Percentiles rank a stretch among this genome's conserved stretches.
phyloP scores from a whole-genome alignment of 1,140 invertebrate species.

The Radopholus similis region DNA sequence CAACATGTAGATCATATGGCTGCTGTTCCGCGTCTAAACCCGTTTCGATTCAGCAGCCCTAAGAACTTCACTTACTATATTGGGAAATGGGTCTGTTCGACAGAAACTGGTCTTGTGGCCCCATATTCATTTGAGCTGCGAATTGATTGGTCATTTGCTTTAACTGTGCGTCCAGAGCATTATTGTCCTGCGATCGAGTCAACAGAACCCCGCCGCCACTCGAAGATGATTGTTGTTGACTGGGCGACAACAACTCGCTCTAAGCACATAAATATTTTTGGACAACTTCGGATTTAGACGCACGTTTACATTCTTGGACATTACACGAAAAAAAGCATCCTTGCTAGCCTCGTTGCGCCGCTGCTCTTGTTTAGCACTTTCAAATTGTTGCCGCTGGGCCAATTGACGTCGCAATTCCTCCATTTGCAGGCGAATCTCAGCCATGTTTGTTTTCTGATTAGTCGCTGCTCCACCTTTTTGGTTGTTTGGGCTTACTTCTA shows the following conservation, averaged over 20 bases:
- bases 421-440: slow-evolving; percentile 81
- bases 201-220: background rate
- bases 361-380: slow-evolving; percentile 64
- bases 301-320: slow-evolving; percentile 69
- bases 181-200: background rate
- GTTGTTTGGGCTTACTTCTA: too few species aligned
- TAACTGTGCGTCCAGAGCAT: background rate
- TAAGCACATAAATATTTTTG: too few species aligned
- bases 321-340: slow-evolving; percentile 83
- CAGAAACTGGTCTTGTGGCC: too few species aligned
- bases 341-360: slow-evolving; percentile 85
- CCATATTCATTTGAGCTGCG: too few species aligned
- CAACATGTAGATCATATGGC: slow-evolving; percentile 11
- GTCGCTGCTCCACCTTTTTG: too few species aligned
- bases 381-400: background rate
- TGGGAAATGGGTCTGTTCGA: too few species aligned
- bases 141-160: slow-evolving; percentile 5
- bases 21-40: background rate
- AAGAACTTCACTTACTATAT: too few species aligned
- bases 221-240: background rate
- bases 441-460: too few species aligned
- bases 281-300: background rate
- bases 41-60: too few species aligned
- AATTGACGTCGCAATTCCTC: slow-evolving; percentile 78
- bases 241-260: slow-evolving; percentile 1